Evolutionary conservation across 2,113 vertebrate genomes (phyloP).

Genomic region (Irena cyanogastra): DNA sequence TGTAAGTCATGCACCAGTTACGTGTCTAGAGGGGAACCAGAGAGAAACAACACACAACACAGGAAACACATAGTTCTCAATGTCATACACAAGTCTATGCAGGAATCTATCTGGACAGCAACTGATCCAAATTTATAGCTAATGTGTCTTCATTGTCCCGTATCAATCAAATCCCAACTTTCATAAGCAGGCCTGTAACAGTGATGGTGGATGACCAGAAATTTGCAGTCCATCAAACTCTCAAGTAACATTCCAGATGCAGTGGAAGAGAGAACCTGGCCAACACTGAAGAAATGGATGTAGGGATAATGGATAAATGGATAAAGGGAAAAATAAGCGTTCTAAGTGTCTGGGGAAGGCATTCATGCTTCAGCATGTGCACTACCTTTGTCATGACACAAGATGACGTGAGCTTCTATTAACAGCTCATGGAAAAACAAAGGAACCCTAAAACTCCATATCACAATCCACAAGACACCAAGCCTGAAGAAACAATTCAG

Average conservation of each 20-base stretch:
- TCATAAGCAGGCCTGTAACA: background rate
- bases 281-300: background rate
- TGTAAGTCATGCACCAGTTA: background rate
- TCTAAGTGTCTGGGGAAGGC: background rate
- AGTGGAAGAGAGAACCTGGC: background rate
- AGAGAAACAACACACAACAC: background rate
- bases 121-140: background rate
- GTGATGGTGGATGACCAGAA: background rate
- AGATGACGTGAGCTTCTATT: background rate
- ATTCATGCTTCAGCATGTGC: background rate
- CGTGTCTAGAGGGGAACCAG: background rate
- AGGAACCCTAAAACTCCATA: background rate
- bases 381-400: background rate
- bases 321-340: background rate
- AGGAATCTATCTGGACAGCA: background rate
- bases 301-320: background rate
- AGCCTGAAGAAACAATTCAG: background rate
- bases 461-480: background rate
- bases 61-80: background rate
- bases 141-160: background rate
- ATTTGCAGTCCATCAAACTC: background rate
- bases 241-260: background rate
- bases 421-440: background rate
- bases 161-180: background rate
- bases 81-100: background rate